Percentiles rank a stretch among this genome's conserved stretches.
Conservation (phyloP, 2,888 invertebrate species). For the Halictus quadricinctus region DNA sequence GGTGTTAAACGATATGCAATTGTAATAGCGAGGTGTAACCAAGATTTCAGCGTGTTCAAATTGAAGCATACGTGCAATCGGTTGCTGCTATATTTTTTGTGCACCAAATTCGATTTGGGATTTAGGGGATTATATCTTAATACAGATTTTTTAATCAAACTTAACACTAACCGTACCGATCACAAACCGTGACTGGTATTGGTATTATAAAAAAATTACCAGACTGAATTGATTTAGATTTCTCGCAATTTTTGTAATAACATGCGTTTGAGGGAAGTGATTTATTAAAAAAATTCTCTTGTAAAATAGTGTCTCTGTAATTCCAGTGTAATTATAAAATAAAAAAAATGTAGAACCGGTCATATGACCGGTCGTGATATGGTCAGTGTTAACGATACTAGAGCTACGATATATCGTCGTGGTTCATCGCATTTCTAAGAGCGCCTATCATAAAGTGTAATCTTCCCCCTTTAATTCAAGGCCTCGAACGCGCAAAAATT, state of each 20-base stretch:
- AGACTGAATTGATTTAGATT: not conserved
- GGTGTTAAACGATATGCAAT: not conserved
- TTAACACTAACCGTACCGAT: too few relatives aligned
- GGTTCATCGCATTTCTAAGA: not conserved
- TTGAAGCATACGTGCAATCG: too few relatives aligned
- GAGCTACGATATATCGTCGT: not conserved
- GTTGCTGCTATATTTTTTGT: not conserved
- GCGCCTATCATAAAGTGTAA: not conserved
- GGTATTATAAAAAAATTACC: too few relatives aligned
- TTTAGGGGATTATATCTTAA: too few relatives aligned
- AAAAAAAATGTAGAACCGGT: not conserved
- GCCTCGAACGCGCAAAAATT: not conserved
- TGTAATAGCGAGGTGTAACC: not conserved
- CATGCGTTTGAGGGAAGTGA: not conserved
- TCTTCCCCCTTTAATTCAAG: not conserved
- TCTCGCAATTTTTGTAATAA: not conserved
- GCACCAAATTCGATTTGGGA: not conserved
- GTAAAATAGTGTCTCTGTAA: not conserved
- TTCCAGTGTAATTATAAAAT: not conserved
- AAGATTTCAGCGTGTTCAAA: not conserved
- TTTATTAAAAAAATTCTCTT: not conserved
- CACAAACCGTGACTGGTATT: not conserved
- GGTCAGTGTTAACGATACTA: not conserved
- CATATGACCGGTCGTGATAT: not conserved
- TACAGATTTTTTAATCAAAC: too few relatives aligned